phyloP scores from a whole-genome alignment of 2,797 vertebrate genomes.

The Alosa sapidissima region DNA sequence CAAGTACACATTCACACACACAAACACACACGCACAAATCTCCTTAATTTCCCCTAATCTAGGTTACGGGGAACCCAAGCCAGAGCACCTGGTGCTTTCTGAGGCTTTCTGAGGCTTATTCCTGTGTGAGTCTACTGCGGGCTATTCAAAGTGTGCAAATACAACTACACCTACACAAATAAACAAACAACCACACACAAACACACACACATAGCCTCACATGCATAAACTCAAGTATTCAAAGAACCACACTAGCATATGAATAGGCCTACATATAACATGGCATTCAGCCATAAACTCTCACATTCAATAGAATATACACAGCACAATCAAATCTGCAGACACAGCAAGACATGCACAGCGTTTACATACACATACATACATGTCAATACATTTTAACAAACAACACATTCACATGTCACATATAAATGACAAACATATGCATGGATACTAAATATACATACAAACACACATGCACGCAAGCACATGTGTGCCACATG shows the following conservation, averaged over 20 bases:
- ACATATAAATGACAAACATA: not conserved
- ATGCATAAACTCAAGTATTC: not conserved
- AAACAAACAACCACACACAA: not conserved
- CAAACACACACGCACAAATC: constrained; percentile 18
- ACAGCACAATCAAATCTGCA: constrained; percentile 1
- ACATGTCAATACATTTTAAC: not conserved
- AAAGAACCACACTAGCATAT: not conserved
- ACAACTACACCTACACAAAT: not conserved
- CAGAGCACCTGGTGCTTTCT: constrained; percentile 35
- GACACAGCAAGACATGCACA: not conserved
- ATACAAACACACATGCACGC: not conserved
- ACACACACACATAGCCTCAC: constrained; percentile 12
- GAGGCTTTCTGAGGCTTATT: not conserved
- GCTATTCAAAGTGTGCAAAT: not conserved
- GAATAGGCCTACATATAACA: not conserved
- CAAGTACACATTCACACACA: too few relatives aligned
- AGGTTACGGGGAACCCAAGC: constrained; percentile 28
- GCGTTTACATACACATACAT: not conserved
- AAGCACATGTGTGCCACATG: not conserved
- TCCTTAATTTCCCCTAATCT: constrained; percentile 55
- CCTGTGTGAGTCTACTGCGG: not conserved
- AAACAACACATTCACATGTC: not conserved
- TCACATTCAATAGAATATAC: not conserved
- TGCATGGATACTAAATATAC: not conserved
- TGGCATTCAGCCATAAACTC: not conserved